These are phyloP conservation scores for Odontamblyopus lacepedii DNA, from an alignment of 2,797 vertebrate genomes.

Conservation along the genomic window DNA sequence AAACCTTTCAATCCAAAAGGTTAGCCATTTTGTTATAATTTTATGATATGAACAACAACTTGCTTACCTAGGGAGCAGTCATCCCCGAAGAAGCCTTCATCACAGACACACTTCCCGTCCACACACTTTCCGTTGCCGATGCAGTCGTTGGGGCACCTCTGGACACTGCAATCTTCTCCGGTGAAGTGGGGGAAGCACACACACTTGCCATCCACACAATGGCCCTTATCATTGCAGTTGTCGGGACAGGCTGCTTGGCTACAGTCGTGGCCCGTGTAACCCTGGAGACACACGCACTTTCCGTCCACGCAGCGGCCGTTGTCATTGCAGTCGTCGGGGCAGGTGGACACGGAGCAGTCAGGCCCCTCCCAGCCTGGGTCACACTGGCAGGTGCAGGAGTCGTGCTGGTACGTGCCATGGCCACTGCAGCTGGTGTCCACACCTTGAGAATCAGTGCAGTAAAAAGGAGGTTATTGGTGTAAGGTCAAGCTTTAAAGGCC, in stretches of 20 bases:
- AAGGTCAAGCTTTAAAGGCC: not conserved
- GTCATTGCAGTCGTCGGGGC: conserved; percentile 82
- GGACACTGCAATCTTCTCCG: conserved; percentile 81
- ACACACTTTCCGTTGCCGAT: conserved; percentile 82
- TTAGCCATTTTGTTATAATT: too few relatives aligned
- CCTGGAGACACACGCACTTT: conserved; percentile 80
- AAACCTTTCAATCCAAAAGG: too few relatives aligned
- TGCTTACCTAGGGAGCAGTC: conserved; percentile 81
- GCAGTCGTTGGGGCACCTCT: conserved; percentile 81
- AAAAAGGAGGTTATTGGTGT: not conserved
- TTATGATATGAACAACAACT: not conserved
- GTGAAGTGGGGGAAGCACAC: conserved; percentile 79
- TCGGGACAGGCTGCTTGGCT: conserved; percentile 75
- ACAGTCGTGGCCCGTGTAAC: conserved; percentile 82
- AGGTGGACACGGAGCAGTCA: conserved; percentile 80
- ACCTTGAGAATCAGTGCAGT: conserved; percentile 48
- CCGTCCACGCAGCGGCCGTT: conserved; percentile 82
- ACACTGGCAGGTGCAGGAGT: conserved; percentile 82
- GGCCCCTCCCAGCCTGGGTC: conserved; percentile 85
- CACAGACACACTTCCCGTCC: conserved; percentile 83
- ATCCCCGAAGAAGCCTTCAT: conserved; percentile 80
- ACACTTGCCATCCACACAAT: conserved; percentile 82
- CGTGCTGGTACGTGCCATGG: conserved; percentile 75
- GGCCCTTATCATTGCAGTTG: conserved; percentile 84
- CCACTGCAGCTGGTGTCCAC: conserved; percentile 78